Evolutionary conservation across 2,113 vertebrate genomes (phyloP).

Genomic region (Odocoileus virginianus): DNA sequence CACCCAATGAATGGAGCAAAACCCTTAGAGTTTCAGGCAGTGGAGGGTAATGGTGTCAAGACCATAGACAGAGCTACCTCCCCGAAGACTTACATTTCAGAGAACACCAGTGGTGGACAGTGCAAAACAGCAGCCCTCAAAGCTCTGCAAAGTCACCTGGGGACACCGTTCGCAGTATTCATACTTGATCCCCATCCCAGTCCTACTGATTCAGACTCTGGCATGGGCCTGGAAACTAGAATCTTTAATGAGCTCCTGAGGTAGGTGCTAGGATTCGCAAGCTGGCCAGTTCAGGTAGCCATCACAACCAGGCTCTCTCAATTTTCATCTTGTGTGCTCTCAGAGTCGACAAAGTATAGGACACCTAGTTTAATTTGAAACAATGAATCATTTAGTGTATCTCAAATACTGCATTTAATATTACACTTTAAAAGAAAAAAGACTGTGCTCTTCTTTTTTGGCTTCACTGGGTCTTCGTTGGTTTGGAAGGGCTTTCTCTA

Average conservation of each 20-base stretch:
- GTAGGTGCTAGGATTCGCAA: neutral
- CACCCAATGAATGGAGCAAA: neutral
- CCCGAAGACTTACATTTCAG: neutral
- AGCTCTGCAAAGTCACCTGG: neutral
- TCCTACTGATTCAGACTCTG: neutral
- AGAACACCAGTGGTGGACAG: neutral
- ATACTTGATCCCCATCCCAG: neutral
- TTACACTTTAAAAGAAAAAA: neutral
- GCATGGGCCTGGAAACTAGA: neutral
- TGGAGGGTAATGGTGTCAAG: neutral
- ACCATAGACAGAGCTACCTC: neutral
- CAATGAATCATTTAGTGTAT: neutral
- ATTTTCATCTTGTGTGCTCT: neutral
- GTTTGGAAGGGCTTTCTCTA: neutral
- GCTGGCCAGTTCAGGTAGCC: neutral
- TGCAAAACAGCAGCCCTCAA: neutral
- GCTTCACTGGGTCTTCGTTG: neutral
- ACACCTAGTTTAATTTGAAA: neutral
- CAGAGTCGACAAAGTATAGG: neutral
- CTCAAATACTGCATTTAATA: neutral
- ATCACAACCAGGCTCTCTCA: neutral
- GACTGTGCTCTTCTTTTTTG: neutral
- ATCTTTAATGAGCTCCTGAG: neutral
- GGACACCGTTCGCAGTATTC: neutral
- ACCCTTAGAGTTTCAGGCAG: neutral